phyloP scores from a whole-genome alignment of 2,888 invertebrate species.

The Fragum whitleyi region DNA sequence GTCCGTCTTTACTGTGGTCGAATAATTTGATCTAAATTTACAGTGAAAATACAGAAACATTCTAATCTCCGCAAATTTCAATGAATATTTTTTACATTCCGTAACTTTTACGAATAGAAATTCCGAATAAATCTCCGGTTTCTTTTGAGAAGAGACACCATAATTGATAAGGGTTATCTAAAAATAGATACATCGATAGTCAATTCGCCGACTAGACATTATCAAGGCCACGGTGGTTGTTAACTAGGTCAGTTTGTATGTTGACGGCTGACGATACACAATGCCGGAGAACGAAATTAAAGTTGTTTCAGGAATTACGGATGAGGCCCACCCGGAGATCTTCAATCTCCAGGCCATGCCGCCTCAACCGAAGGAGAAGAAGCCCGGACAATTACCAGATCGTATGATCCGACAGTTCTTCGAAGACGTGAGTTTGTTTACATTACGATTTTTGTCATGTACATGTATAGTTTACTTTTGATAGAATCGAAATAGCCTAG shows the following conservation, averaged over 20 bases:
- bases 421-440: constrained; percentile 64
- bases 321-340: constrained; percentile 65
- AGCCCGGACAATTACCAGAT: constrained; percentile 68
- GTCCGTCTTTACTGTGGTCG: background rate
- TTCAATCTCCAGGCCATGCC: constrained; percentile 70
- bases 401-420: constrained; percentile 74
- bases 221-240: background rate
- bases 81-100: no score
- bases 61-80: no score
- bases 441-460: no score
- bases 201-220: background rate
- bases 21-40: no score
- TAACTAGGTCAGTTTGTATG: no score
- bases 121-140: no score
- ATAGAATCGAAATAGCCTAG: no score
- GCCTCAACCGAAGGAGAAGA: constrained; percentile 58
- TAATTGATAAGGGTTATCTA: background rate
- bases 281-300: constrained; percentile 13
- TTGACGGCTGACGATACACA: background rate
- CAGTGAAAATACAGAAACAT: no score
- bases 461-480: no score
- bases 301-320: constrained; percentile 53
- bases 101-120: no score
- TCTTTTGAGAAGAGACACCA: background rate
- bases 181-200: background rate